phyloP scores from a whole-genome alignment of 2,113 vertebrate species.

The Willisornis vidua region DNA sequence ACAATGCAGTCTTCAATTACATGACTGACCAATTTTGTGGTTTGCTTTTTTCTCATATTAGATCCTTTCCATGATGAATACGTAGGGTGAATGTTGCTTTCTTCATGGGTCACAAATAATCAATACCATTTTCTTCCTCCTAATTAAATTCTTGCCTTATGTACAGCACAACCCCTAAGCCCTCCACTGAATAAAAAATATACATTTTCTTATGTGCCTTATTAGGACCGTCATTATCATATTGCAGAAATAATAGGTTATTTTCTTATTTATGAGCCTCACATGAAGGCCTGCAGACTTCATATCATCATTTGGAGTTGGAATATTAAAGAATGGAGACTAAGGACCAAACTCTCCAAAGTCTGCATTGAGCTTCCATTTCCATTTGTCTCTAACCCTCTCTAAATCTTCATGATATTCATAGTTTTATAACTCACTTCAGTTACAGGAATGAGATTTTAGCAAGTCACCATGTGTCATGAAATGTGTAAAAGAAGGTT shows the following conservation, averaged over 20 bases:
- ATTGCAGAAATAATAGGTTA: not conserved
- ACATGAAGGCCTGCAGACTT: not conserved
- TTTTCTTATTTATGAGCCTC: not conserved
- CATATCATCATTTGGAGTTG: not conserved
- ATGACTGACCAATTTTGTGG: rapidly evolving
- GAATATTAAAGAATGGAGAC: not conserved
- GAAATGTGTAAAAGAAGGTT: not conserved
- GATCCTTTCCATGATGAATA: not conserved
- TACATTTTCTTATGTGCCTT: not conserved
- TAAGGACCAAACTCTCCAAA: not conserved
- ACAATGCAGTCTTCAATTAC: not conserved
- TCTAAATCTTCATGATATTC: not conserved
- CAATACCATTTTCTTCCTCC: not conserved
- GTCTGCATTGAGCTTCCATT: not conserved
- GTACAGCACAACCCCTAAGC: not conserved
- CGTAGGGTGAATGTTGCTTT: not conserved
- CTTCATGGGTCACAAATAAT: not conserved
- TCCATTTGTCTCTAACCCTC: not conserved
- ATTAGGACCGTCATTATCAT: not conserved
- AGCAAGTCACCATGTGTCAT: not conserved
- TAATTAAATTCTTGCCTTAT: not conserved
- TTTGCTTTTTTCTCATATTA: not conserved
- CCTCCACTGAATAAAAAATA: not conserved
- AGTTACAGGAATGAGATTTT: not conserved
- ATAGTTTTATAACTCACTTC: not conserved